Base-by-base conservation (phyloP, 2,888 invertebrate species). In the Xylota segnis region DNA sequence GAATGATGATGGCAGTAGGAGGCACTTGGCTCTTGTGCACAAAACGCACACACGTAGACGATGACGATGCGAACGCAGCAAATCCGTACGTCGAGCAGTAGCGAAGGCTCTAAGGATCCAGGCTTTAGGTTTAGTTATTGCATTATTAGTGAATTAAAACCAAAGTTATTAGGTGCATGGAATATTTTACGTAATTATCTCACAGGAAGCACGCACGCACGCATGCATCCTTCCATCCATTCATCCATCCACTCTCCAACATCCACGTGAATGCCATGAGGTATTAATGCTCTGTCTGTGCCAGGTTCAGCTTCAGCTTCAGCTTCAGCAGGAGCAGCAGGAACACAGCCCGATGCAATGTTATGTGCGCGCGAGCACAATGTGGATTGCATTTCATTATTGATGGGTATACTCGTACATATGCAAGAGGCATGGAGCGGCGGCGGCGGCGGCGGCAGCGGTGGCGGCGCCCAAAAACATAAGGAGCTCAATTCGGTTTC, bases 101-200 rank as follows among this genome's bases (percentile, higher is more conserved):
- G 14, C 47, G 63, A 82, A 76, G 65, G 75, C 82, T 78, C 78
- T 40, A 82, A 86, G 86, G 76, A 82, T 72, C 54, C 76, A 68
- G 76, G 82, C 68, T 56, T 86, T 82, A 82, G 83, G 84, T 84
- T 86, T 82, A 82, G 83, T 87, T 84, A 75, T 84, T 87, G 77
- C 87, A 84, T 87, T 87, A 87, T 87, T 83, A 87, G 87, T 87
- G 87, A 87, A 87, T 87, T 87, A 87, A 87, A 87, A 87, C 82
- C 87, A 83, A 87, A 87, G 87, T 87, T 83, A 87, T 87, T 87
- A 87, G 87, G 83, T 87, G 87, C 87, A 87, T 87, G 83, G 87
- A 83, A 83, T 78, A 87, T 87, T 87, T 87, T 83, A 87, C 86
- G 86, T 87, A 87, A 87, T 87, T 83, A 87, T 87, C 86, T 86